phyloP scores from a whole-genome alignment of 2,113 vertebrate species.

The Phalacrocorax carbo region DNA sequence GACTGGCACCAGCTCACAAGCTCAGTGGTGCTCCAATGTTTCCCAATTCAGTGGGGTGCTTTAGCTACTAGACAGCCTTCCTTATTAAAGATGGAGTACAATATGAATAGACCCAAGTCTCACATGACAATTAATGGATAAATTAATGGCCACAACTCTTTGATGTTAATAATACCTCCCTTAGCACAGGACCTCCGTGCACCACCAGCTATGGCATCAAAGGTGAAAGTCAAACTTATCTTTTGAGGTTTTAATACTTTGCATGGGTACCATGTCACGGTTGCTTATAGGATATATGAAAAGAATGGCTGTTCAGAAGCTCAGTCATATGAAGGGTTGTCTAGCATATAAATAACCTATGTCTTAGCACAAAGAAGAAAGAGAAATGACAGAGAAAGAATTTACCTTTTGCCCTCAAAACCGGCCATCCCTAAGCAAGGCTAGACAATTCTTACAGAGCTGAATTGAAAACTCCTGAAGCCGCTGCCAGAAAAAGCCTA shows the following conservation, averaged over 20 bases:
- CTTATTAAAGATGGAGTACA: background rate
- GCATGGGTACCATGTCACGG: fast-evolving
- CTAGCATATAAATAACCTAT: background rate
- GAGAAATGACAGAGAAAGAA: background rate
- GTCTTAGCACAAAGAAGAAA: background rate
- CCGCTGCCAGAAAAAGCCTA: background rate
- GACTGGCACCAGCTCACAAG: background rate
- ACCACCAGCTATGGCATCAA: background rate
- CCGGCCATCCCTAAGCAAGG: background rate
- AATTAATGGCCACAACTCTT: background rate
- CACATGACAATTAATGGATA: background rate
- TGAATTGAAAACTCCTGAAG: background rate
- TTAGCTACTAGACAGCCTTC: background rate
- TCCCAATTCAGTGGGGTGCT: background rate
- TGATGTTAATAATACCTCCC: background rate
- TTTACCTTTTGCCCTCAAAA: background rate
- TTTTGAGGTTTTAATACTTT: background rate
- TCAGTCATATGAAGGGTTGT: background rate
- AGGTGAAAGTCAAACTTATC: background rate
- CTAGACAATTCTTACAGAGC: background rate
- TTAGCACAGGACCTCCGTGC: background rate
- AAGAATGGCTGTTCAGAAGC: background rate
- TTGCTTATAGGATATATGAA: background rate
- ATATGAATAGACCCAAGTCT: background rate
- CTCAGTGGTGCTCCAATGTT: background rate